Conservation (phyloP, 2,113 vertebrate species). For the human (Homo sapiens) region DNA sequence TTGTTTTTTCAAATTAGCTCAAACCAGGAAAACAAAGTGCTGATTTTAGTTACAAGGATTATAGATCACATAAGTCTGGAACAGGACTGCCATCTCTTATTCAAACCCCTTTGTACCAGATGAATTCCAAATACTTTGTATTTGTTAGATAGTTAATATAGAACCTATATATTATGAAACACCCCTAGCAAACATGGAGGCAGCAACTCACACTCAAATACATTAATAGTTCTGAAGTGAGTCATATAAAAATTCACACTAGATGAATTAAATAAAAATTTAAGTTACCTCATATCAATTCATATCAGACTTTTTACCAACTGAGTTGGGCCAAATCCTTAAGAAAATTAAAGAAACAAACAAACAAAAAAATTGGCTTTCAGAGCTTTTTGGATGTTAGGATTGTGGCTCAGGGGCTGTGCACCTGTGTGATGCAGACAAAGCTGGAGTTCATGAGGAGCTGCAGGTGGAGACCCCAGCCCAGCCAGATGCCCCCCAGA, state of each 20-base stretch:
- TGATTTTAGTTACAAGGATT: neutral
- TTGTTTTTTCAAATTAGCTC: neutral
- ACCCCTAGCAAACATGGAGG: neutral
- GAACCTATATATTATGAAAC: neutral
- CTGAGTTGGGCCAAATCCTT: neutral
- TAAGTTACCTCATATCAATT: neutral
- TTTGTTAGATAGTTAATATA: neutral
- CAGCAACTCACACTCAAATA: neutral
- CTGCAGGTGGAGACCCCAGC: neutral
- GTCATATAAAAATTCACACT: neutral
- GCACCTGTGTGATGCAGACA: neutral
- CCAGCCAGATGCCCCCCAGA: neutral
- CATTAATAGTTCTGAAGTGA: neutral
- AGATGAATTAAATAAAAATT: constrained; percentile 18
- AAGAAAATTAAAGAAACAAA: neutral
- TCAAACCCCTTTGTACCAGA: neutral
- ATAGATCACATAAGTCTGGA: neutral
- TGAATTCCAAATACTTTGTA: neutral
- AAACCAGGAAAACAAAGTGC: constrained; percentile 14
- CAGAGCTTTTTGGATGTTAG: too few species aligned
- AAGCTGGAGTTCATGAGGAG: neutral
- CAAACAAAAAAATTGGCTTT: neutral
- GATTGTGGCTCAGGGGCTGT: neutral
- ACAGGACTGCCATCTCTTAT: neutral
- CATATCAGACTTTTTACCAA: neutral